phyloP scores from a whole-genome alignment of 2,797 vertebrate genomes.

The Acanthornis magna region DNA sequence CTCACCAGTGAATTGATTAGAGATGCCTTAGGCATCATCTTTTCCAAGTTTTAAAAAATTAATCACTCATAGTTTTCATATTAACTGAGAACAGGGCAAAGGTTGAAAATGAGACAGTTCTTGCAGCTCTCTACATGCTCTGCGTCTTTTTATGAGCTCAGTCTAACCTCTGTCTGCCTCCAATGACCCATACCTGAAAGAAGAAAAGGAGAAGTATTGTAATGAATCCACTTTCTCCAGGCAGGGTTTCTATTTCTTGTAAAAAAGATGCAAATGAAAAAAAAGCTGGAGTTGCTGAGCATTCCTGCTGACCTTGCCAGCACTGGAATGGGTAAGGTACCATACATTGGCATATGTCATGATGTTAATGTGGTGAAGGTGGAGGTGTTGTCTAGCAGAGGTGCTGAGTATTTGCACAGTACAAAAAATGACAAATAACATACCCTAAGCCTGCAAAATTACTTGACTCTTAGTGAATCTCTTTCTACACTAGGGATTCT shows the following conservation, averaged over 20 bases:
- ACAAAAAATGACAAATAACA: not conserved
- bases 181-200: not conserved
- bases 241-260: not conserved
- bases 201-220: not conserved
- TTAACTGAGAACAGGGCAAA: not conserved
- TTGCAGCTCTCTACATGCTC: not conserved
- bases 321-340: not conserved
- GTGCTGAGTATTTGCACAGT: not conserved
- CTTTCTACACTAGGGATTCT: not conserved
- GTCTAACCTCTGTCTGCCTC: not conserved
- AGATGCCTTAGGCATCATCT: constrained; percentile 26
- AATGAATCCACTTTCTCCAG: not conserved
- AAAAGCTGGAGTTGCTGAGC: not conserved
- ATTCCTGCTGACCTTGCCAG: not conserved
- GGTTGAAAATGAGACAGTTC: not conserved
- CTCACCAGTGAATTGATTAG: constrained; percentile 24
- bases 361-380: not conserved
- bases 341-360: rapidly evolving
- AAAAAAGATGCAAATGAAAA: not conserved
- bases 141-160: not conserved
- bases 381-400: not conserved
- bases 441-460: not conserved
- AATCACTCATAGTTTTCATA: not conserved
- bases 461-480: not conserved
- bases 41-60: constrained; percentile 26